phyloP scores from a whole-genome alignment of 1,140 invertebrate species.

The Leptinotarsa texana region DNA sequence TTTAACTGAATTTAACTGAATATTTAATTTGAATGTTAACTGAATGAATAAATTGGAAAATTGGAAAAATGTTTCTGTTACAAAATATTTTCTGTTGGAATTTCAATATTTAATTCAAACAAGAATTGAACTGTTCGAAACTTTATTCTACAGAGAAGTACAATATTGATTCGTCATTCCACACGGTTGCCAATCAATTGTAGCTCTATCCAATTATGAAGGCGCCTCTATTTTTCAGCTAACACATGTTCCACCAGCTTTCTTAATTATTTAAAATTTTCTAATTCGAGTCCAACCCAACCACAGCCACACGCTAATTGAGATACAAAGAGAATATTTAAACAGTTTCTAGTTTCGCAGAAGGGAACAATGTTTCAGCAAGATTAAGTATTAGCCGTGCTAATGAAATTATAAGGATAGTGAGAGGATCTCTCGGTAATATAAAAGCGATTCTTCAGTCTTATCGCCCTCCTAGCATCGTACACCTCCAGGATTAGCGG shows the following conservation, averaged over 20 bases:
- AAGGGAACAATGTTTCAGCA: constrained; percentile 21
- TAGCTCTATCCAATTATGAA: too few relatives aligned
- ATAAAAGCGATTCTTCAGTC: constrained; percentile 32
- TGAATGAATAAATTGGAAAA: too few relatives aligned
- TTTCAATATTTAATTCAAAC: too few relatives aligned
- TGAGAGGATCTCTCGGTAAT: constrained; percentile 23
- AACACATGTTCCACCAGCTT: background rate
- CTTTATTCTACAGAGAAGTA: too few relatives aligned
- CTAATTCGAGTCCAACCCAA: constrained; percentile 8
- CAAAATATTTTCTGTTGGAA: too few relatives aligned
- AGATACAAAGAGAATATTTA: constrained; percentile 21
- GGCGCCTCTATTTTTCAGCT: too few relatives aligned
- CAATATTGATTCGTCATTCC: too few relatives aligned
- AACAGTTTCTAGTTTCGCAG: constrained; percentile 22
- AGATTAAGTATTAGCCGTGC: constrained; percentile 32
- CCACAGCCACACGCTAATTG: constrained; percentile 1
- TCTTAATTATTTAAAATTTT: background rate
- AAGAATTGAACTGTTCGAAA: too few relatives aligned
- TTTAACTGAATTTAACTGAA: too few relatives aligned
- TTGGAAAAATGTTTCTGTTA: too few relatives aligned
- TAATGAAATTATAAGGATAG: constrained; percentile 34
- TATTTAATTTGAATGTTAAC: too few relatives aligned
- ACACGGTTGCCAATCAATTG: too few relatives aligned
- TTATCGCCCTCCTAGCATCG: constrained; percentile 30
- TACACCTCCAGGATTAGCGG: constrained; percentile 36